These are phyloP conservation scores for Eutrigla gurnardus DNA, from an alignment of 2,797 vertebrate genomes.

Conservation along the genomic window DNA sequence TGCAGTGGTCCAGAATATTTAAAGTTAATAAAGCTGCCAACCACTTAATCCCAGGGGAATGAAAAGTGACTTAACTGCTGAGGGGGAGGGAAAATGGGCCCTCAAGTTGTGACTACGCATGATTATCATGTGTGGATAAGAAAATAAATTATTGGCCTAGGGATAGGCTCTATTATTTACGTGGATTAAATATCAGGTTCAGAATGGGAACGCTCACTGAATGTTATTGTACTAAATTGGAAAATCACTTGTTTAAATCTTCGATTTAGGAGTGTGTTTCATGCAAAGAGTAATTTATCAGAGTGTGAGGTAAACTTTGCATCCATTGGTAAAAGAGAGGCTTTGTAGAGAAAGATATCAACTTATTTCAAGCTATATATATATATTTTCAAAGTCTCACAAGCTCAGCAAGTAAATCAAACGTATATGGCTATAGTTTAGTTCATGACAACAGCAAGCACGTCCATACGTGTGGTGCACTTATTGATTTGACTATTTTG, in stretches of 20 bases:
- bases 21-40: constrained; percentile 73
- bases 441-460: constrained; percentile 15
- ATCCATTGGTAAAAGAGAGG: not conserved
- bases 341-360: constrained; percentile 1
- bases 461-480: constrained; percentile 5
- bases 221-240: constrained; percentile 29
- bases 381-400: not conserved
- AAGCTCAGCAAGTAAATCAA: constrained; percentile 11
- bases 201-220: constrained; percentile 33
- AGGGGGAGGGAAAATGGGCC: constrained; percentile 16
- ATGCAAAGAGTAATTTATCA: constrained; percentile 10
- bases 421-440: constrained; percentile 8
- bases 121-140: constrained; percentile 55
- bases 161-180: constrained; percentile 41
- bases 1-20: constrained; percentile 63
- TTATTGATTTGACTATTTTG: constrained; percentile 42
- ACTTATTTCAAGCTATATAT: constrained; percentile 7
- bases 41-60: constrained; percentile 64
- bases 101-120: constrained; percentile 61
- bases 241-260: constrained; percentile 21
- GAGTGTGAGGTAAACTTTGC: constrained; percentile 7
- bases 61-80: constrained; percentile 60
- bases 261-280: not conserved
- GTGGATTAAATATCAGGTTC: constrained; percentile 44
- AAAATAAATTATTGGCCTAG: constrained; percentile 29